Evolutionary conservation across 2,888 invertebrate genomes (phyloP), one percentile per base, ranked within the genome.

Genomic region (Theretra japonica): DNA sequence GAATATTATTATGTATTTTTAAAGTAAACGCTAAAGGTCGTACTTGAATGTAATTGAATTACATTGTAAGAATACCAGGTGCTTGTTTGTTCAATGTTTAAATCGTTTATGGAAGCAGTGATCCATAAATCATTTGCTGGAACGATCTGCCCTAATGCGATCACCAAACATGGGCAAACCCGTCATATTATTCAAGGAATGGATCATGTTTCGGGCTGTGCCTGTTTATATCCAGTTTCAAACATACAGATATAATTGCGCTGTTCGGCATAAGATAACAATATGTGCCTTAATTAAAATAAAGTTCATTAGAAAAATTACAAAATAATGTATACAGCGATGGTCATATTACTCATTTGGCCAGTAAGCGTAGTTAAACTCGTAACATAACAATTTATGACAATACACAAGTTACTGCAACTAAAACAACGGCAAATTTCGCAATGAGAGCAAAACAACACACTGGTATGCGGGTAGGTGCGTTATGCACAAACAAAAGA

Each of bases 401-500:
- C 75, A 77, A 78, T 75, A 69, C 75, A 73, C 74, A 71, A 70
- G 71, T 74, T 73, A 69, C 65, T 72, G 72, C 69, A 73, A 70
- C 70, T 73, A 71, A 71, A 70, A 68, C 59, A 70, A 33, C 28
- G 4, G 28, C 68, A 59, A 8, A 70, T 78, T 75, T 74, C 73
- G 74, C 68, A 79, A 77, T 25, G 19, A 59, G 70, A 71, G 70
- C 57, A 75, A 70, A 71, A 71, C 74, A 62, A 71, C 69, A 62
- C 71, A 73, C 4, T 33, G 69, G 41, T 68, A 68, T 71, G 71
- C 72, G 69, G 25, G 70, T 69, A 70, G 72, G 71, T 73, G 69
- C 53, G 56, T 70, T 56, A 74, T 33, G 62, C 70, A 76, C 73
- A 76, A 79, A 84, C 84, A 85, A 86, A 83, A 83, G 76, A 81